These are phyloP conservation scores for Pogonophryne albipinna DNA, from an alignment of 2,797 vertebrate species.

Conservation along the genomic window DNA sequence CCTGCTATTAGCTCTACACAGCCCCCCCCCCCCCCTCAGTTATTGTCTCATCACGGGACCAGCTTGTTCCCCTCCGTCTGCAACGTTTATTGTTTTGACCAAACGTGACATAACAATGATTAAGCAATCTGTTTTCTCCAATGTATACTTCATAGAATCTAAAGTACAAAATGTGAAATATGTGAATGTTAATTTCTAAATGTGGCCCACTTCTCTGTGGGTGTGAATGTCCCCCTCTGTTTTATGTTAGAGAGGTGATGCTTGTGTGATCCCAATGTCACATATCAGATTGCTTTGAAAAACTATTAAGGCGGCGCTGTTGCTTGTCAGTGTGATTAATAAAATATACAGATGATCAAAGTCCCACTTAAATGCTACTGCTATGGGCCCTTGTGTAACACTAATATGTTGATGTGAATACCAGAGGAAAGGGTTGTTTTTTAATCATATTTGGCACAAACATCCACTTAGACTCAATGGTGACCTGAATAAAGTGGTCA, in stretches of 20 bases:
- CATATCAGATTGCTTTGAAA: constrained; percentile 60
- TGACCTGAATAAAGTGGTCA: too few species aligned
- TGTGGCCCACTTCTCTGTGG: background rate
- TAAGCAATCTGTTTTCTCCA: constrained; percentile 29
- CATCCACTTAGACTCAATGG: too few species aligned
- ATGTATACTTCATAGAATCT: constrained; percentile 5
- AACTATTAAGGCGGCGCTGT: constrained; percentile 24
- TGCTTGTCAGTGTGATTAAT: constrained; percentile 56
- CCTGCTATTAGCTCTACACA: constrained; percentile 75
- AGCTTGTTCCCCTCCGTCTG: constrained; percentile 40
- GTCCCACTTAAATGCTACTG: constrained; percentile 58
- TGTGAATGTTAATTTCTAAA: constrained; percentile 3
- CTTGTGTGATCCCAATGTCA: constrained; percentile 52
- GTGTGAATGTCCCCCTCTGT: constrained; percentile 24
- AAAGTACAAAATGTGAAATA: constrained; percentile 15
- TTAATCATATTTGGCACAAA: too few species aligned
- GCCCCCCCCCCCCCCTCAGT: constrained; percentile 23
- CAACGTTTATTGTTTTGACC: constrained; percentile 55
- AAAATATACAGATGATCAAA: constrained; percentile 50
- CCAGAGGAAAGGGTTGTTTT: constrained; percentile 15
- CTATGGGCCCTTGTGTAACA: constrained; percentile 50
- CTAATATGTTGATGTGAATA: constrained; percentile 20
- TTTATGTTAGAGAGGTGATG: constrained; percentile 44
- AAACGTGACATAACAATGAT: constrained; percentile 33
- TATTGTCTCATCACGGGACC: constrained; percentile 44